Evolutionary conservation across 1,140 invertebrate genomes (phyloP).

Genomic region (Anagrus nilaparvatae): DNA sequence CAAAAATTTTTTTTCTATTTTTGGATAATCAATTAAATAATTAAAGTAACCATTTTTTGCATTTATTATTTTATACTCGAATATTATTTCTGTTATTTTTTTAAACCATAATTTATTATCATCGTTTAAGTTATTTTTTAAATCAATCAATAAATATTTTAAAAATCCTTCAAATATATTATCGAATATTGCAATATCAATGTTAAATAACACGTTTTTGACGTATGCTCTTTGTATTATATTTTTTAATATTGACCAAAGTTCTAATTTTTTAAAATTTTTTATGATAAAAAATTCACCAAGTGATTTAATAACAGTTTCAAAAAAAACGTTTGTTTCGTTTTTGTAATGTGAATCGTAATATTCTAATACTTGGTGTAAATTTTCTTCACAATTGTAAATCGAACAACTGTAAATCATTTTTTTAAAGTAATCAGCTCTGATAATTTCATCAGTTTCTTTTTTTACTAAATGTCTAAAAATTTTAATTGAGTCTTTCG

Average conservation of each 20-base stretch:
- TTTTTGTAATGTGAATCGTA: conserved; percentile 1
- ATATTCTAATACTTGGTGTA: neutral
- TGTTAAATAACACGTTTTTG: neutral
- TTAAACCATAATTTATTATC: too few species aligned
- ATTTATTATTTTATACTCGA: too few species aligned
- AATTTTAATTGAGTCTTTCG: neutral
- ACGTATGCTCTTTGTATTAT: neutral
- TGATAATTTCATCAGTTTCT: neutral
- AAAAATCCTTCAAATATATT: too few species aligned
- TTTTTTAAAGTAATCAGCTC: neutral
- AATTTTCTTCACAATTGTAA: neutral
- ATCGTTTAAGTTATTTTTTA: too few species aligned
- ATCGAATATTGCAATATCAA: too few species aligned
- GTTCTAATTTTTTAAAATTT: neutral
- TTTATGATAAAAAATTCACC: too few species aligned
- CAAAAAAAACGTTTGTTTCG: neutral
- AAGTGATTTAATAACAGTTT: neutral
- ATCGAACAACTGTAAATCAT: neutral
- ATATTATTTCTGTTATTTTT: too few species aligned
- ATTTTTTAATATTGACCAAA: neutral
- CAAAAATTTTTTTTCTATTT: too few species aligned
- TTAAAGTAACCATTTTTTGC: too few species aligned
- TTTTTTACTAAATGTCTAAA: neutral
- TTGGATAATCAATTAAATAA: too few species aligned
- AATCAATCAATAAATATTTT: too few species aligned